Conservation (phyloP, 2,113 vertebrate genomes). For the Oncorhynchus nerka region DNA sequence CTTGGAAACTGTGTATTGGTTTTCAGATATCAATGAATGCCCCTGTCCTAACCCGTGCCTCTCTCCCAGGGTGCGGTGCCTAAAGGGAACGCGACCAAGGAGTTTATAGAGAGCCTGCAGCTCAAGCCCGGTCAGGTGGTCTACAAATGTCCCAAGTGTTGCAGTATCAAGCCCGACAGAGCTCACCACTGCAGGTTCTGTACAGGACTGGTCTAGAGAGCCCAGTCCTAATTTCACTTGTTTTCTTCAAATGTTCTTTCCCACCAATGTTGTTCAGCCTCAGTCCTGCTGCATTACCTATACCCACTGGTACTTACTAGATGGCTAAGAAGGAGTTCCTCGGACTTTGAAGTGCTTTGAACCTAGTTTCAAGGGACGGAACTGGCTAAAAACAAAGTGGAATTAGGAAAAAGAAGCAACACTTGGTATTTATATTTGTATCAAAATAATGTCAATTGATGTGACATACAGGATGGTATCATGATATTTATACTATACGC, state of each 20-base stretch:
- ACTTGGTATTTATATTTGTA: background rate
- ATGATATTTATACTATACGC: background rate
- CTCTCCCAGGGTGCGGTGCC: slow-evolving; percentile 88
- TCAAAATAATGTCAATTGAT: background rate
- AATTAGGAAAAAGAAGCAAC: background rate
- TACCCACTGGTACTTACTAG: background rate
- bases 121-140: slow-evolving; percentile 97
- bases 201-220: slow-evolving; percentile 41
- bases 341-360: background rate
- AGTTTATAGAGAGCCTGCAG: slow-evolving; percentile 97
- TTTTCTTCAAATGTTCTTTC: too few species aligned
- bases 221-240: background rate
- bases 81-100: slow-evolving; percentile 98
- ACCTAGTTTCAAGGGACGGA: background rate
- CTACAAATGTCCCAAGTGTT: slow-evolving; percentile 98
- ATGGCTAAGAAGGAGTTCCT: background rate
- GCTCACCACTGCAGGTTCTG: slow-evolving; percentile 98
- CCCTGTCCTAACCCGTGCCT: background rate
- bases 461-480: background rate
- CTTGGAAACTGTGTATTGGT: background rate
- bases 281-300: background rate
- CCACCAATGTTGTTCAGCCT: background rate
- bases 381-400: background rate
- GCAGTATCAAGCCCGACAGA: slow-evolving; percentile 97
- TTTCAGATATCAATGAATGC: background rate